Evolutionary conservation across 2,888 invertebrate genomes (phyloP).

Genomic region (Melipona bicolor): DNA sequence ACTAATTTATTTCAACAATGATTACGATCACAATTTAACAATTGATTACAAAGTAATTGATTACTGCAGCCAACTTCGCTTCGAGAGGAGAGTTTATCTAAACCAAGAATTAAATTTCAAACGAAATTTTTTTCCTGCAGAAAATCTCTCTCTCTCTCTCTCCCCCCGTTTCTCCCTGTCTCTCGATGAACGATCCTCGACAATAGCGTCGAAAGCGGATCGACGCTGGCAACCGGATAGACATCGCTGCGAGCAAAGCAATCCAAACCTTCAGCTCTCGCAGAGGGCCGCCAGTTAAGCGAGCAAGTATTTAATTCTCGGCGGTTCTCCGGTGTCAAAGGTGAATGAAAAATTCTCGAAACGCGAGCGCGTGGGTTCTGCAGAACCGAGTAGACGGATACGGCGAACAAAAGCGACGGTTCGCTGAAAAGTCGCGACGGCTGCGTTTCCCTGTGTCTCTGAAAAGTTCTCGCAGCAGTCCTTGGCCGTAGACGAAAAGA

Average conservation of each 20-base stretch:
- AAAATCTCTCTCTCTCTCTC: background rate
- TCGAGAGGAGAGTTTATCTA: too few species aligned
- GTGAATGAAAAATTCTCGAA: constrained; percentile 13
- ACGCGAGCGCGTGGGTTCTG: background rate
- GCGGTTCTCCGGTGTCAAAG: constrained; percentile 12
- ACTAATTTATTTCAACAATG: too few species aligned
- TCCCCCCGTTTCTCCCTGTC: background rate
- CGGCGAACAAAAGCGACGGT: background rate
- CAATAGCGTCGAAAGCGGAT: background rate
- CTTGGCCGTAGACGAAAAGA: background rate
- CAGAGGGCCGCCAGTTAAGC: background rate
- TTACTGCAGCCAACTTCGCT: too few species aligned
- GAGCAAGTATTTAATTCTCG: constrained; percentile 29
- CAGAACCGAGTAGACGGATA: background rate
- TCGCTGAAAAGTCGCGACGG: background rate
- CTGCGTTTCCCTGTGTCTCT: background rate
- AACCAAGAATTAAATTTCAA: background rate
- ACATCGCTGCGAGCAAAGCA: background rate
- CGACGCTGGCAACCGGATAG: background rate
- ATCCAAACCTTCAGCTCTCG: background rate
- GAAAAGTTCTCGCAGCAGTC: constrained; percentile 13
- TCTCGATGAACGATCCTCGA: background rate
- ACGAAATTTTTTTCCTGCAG: background rate
- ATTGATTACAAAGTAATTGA: too few species aligned
- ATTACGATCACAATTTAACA: too few species aligned